Percentiles rank a stretch among this genome's conserved stretches.
These are phyloP conservation scores for Galago senegalensis DNA, from an alignment of 2,797 vertebrate species.

Conservation along the genomic window DNA sequence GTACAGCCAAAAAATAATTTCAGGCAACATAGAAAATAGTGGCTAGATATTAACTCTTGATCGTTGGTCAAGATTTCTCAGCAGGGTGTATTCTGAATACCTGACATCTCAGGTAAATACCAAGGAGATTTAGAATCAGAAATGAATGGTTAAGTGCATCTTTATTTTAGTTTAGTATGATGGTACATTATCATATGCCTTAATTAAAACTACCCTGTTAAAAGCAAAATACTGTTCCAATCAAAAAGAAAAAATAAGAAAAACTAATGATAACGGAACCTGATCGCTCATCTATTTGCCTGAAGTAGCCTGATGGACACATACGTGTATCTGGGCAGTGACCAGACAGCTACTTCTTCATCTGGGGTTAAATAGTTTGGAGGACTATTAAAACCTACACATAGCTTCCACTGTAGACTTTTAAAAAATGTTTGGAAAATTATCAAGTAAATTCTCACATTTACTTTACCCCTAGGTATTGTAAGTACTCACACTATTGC, in stretches of 20 bases:
- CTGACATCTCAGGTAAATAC: background rate
- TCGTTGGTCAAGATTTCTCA: background rate
- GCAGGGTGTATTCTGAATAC: background rate
- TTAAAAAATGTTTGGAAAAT: background rate
- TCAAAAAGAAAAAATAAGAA: background rate
- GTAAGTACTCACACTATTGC: background rate
- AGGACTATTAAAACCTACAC: background rate
- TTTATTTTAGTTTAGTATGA: constrained; percentile 25
- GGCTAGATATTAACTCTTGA: background rate
- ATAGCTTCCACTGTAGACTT: background rate
- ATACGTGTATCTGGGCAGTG: background rate
- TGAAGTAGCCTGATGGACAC: background rate
- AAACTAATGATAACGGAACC: background rate
- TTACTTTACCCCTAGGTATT: background rate
- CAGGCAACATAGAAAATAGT: constrained; percentile 18
- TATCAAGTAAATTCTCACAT: background rate
- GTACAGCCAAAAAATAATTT: constrained; percentile 37
- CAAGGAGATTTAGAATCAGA: constrained; percentile 52
- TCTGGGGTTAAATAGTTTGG: background rate
- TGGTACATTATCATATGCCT: background rate
- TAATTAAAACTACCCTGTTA: background rate
- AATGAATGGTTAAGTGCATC: constrained; percentile 1
- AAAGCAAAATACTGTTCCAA: background rate
- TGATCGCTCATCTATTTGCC: background rate
- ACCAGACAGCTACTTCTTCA: background rate